These are phyloP conservation scores for Torymus tubicola DNA, from an alignment of 2,888 invertebrate species.

Conservation along the genomic window DNA sequence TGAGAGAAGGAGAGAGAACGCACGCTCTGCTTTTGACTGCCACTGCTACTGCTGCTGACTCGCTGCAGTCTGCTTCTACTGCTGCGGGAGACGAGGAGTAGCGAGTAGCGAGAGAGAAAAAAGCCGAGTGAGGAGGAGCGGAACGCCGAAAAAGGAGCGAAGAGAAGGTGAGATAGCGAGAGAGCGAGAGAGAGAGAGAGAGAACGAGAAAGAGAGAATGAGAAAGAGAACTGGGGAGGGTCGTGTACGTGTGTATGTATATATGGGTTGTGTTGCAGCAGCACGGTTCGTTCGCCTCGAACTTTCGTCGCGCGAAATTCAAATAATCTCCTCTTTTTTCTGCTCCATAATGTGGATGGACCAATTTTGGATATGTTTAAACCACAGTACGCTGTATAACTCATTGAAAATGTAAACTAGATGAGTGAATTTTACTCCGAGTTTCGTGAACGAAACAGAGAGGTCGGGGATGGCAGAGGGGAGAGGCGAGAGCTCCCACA, in stretches of 20 bases:
- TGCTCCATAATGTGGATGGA: neutral
- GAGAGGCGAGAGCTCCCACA: neutral
- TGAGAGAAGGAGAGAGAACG: slow-evolving; percentile 12
- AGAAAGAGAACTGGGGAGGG: slow-evolving; percentile 21
- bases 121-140: slow-evolving; percentile 39
- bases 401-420: too few species aligned
- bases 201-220: slow-evolving; percentile 48
- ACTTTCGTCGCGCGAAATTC: slow-evolving; percentile 36
- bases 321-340: slow-evolving; percentile 1
- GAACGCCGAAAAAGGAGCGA: slow-evolving; percentile 28
- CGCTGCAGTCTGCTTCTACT: slow-evolving; percentile 13
- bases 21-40: slow-evolving; percentile 24
- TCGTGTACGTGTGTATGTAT: neutral
- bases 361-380: neutral
- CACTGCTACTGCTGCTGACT: neutral
- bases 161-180: slow-evolving; percentile 43
- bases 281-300: slow-evolving; percentile 7
- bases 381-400: too few species aligned
- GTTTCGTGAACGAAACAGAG: neutral
- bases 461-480: neutral
- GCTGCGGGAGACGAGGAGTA: slow-evolving; percentile 3
- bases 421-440: neutral
- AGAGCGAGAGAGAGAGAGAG: slow-evolving; percentile 27
- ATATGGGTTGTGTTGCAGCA: neutral
- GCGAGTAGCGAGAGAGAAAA: slow-evolving; percentile 4